A percentile compares a stretch with the other conserved stretches of the same genome.
Evolutionary conservation across 2,888 invertebrate genomes (phyloP).

Genomic region (Agrilus mali): DNA sequence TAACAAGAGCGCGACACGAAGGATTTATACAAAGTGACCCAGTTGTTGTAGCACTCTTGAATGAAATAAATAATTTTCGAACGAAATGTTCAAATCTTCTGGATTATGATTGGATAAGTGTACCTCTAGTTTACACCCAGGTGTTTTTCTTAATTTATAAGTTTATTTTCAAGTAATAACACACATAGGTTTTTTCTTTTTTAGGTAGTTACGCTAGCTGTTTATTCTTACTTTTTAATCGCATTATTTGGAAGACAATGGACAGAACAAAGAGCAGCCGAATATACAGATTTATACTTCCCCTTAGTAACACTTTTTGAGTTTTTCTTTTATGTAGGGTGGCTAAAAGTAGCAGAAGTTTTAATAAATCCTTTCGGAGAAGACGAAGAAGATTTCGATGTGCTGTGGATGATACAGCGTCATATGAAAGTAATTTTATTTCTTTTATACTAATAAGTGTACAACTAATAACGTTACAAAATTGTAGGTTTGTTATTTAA

Average conservation of each 20-base stretch:
- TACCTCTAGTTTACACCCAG: slow-evolving; percentile 73
- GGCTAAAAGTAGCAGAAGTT: slow-evolving; percentile 82
- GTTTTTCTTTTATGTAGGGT: slow-evolving; percentile 79
- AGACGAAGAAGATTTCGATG: slow-evolving; percentile 84
- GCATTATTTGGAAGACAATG: slow-evolving; percentile 82
- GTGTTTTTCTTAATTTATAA: slow-evolving; percentile 22
- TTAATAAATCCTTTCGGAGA: slow-evolving; percentile 84
- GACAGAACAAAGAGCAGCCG: slow-evolving; percentile 39
- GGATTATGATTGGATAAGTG: slow-evolving; percentile 65
- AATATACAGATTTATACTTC: slow-evolving; percentile 67
- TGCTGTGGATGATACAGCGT: slow-evolving; percentile 84
- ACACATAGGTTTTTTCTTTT: slow-evolving; percentile 6
- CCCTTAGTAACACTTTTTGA: slow-evolving; percentile 81
- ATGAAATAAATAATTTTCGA: slow-evolving; percentile 70
- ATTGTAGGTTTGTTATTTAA: slow-evolving; percentile 67
- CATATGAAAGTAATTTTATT: slow-evolving; percentile 53
- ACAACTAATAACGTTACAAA: not conserved
- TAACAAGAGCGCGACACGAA: slow-evolving; percentile 73
- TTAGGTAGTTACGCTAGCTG: slow-evolving; percentile 71
- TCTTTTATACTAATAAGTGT: not conserved
- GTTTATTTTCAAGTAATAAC: not conserved
- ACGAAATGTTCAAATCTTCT: slow-evolving; percentile 60
- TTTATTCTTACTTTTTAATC: slow-evolving; percentile 80
- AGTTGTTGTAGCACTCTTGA: slow-evolving; percentile 75
- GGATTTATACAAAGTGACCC: slow-evolving; percentile 78